These are phyloP conservation scores for Clostera curtula DNA, from an alignment of 2,888 invertebrate species.

Conservation along the genomic window DNA sequence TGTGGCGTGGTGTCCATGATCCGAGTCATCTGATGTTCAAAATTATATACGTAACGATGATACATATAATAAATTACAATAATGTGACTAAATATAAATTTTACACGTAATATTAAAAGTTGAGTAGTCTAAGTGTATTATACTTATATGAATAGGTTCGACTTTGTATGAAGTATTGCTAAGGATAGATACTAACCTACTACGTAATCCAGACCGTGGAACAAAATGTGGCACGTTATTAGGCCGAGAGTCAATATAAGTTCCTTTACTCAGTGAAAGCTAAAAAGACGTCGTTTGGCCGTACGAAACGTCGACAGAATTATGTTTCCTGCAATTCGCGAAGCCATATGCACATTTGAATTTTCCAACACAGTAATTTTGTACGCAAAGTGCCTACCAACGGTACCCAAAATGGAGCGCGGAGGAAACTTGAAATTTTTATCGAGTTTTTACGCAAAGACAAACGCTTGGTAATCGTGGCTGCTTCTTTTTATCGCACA, in stretches of 20 bases:
- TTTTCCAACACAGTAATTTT: slow-evolving; percentile 29
- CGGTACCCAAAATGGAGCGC: slow-evolving; percentile 19
- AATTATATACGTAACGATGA: slow-evolving; percentile 74
- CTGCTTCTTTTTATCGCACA: slow-evolving; percentile 11
- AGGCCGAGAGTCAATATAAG: slow-evolving; percentile 20
- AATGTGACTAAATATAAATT: slow-evolving; percentile 72
- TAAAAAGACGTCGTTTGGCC: slow-evolving; percentile 20
- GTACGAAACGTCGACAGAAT: slow-evolving; percentile 22
- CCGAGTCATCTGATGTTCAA: slow-evolving; percentile 70
- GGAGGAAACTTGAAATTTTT: slow-evolving; percentile 21
- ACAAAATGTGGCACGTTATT: slow-evolving; percentile 36
- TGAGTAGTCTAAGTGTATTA: slow-evolving; percentile 70
- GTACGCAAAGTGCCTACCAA: slow-evolving; percentile 23
- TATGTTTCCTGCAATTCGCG: slow-evolving; percentile 28
- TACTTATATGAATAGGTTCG: slow-evolving; percentile 64
- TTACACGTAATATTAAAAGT: slow-evolving; percentile 71
- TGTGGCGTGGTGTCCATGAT: slow-evolving; percentile 42
- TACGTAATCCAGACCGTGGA: slow-evolving; percentile 32
- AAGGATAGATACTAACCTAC: slow-evolving; percentile 48
- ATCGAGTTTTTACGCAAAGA: slow-evolving; percentile 13
- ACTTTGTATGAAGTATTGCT: slow-evolving; percentile 69
- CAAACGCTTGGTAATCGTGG: slow-evolving; percentile 20
- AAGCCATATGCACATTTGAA: slow-evolving; percentile 27
- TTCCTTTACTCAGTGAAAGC: slow-evolving; percentile 33
- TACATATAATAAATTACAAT: slow-evolving; percentile 72